phyloP scores from a whole-genome alignment of 2,797 vertebrate genomes.

The Notolabrus celidotus region DNA sequence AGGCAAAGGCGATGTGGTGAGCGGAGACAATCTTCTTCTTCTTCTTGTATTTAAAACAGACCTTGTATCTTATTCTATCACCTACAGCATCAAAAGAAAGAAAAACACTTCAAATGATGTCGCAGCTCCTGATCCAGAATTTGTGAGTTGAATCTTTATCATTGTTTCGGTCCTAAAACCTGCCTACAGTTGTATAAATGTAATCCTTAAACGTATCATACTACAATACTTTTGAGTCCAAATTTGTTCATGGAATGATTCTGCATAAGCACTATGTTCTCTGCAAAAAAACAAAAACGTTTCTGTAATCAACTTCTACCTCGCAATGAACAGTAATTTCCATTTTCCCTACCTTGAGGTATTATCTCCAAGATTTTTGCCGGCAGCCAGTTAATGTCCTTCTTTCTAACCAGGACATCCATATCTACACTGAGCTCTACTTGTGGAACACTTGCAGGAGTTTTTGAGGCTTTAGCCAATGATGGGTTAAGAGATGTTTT shows the following conservation, averaged over 20 bases:
- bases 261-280: too few species aligned
- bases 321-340: neutral
- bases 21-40: constrained; percentile 90
- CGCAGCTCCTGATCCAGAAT: too few species aligned
- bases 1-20: constrained; percentile 90
- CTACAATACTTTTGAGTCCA: too few species aligned
- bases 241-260: too few species aligned
- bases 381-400: constrained; percentile 57
- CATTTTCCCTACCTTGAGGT: constrained; percentile 57
- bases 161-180: too few species aligned
- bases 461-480: neutral
- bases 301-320: too few species aligned
- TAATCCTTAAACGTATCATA: too few species aligned
- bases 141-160: too few species aligned
- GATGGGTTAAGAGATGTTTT: neutral
- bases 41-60: constrained; percentile 89
- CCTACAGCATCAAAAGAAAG: constrained; percentile 32
- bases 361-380: constrained; percentile 66
- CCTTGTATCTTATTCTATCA: constrained; percentile 85
- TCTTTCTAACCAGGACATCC: constrained; percentile 68
- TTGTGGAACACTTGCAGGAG: neutral
- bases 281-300: too few species aligned
- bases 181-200: too few species aligned
- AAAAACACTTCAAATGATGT: too few species aligned
- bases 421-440: constrained; percentile 46